Base-by-base conservation (phyloP, 1,140 invertebrate genomes). In the Orchesella cincta region DNA sequence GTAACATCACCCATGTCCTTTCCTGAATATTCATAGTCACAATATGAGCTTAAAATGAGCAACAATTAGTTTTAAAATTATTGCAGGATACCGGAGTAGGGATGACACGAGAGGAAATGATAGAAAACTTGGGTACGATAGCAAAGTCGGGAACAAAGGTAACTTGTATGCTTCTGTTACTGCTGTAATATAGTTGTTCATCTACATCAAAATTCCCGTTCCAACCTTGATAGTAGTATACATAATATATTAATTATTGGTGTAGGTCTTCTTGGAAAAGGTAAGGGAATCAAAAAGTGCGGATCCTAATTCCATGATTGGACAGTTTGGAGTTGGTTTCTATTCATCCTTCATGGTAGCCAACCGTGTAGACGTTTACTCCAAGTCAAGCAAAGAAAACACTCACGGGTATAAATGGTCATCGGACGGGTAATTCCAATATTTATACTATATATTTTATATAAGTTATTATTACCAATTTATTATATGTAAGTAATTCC, bases 241-340 rank as follows among this genome's bases (percentile, higher is more conserved):
- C n/a, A n/a, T n/a, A n/a, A n/a, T n/a, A n/a, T n/a, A n/a, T n/a
- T n/a, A n/a, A n/a, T n/a, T n/a, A 73, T 36, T 80, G 78, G 82
- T 83, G 16, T 75, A 92, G 91, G 90, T 89, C 23, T 98, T 97
- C 83, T 85, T 97, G 74, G 91, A 97, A 84, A 88, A 96, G 84
- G 84, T 96, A n/a, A 92, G 94, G 84, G 88, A 90, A 29, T n/a
- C 70, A 3, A 89, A 92, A 84, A 86, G 89, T 70, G 86, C 86
- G 16, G 89, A 89, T 75, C 84, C 88, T 2, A 90, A 88, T n/a
- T 91, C 91, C 76, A 97, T 98, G 75, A 98, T 98, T 86, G 97
- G 97, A 3, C 96, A 98, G 84, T 99, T 99, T 89, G 97, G 97
- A 78, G 97, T 99, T 20, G 97, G 97, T 14, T 99, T 99, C 85